phyloP scores from a whole-genome alignment of 2,797 vertebrate species.

The Netta rufina region DNA sequence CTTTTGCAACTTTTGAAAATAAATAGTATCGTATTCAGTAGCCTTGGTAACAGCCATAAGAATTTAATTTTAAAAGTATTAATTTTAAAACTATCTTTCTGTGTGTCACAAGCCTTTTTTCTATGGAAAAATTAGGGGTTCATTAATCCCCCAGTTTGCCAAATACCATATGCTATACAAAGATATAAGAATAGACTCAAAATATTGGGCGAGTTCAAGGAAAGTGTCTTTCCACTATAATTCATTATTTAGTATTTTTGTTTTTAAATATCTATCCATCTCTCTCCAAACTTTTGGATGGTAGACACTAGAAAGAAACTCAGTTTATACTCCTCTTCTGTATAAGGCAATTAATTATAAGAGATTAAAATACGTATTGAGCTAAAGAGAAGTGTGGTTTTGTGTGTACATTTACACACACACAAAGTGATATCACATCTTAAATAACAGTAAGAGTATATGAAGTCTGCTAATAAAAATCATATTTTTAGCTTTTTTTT shows the following conservation, averaged over 20 bases:
- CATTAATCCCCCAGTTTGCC: neutral
- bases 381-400: neutral
- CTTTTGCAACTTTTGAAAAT: neutral
- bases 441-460: neutral
- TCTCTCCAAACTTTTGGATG: neutral
- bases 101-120: neutral
- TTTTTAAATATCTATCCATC: neutral
- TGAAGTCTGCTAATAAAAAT: neutral
- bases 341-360: neutral
- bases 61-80: conserved; percentile 6
- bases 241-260: neutral
- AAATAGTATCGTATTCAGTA: neutral
- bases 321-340: neutral
- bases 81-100: neutral
- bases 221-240: neutral
- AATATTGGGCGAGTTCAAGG: neutral
- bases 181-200: neutral
- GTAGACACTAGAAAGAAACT: neutral
- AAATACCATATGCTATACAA: neutral
- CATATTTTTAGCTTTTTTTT: neutral
- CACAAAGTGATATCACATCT: neutral
- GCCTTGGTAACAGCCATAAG: conserved; percentile 6
- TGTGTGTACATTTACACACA: neutral
- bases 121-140: neutral
- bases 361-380: neutral